Evolutionary conservation across 2,113 vertebrate species (phyloP), one percentile per base, ranked within the genome.

Genomic region (Eudorcas thomsonii): DNA sequence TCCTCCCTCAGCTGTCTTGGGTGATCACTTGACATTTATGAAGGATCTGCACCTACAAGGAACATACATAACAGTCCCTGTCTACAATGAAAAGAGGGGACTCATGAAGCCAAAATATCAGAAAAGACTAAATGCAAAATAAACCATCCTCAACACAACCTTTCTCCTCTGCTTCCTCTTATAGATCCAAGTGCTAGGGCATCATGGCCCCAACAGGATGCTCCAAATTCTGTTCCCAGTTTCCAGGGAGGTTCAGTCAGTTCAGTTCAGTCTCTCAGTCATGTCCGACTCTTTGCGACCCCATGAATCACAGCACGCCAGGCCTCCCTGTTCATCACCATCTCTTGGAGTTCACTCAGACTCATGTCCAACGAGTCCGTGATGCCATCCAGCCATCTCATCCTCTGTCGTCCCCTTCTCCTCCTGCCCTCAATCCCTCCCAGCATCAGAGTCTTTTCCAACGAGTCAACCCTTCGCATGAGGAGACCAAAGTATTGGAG

Each of bases 1-100:
- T 97, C n/a, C 33, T 82, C n/a, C 55, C n/a, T 92, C 54, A 90
- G 39, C 36, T 64, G 30, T 87, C 81, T 52, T 82, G n/a, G 8
- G 83, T 86, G 74, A 96, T 92, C 30, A 96, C 17, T 87, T 94
- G 64, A 48, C 93, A 89, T 88, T 96, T 96, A 94, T 88, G 82
- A 95, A 78, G 90, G 55, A 86, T 89, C 54, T 96, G 28, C 19
- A 95, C 67, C 95, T 96, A 92, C 48, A 94, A 3, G 25, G 2
- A 92, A 92, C 21, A 90, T 90, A 78, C 19, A 0, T 59, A 91
- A 80, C 23, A 92, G 54, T 92, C 50, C 52, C 33, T 64, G 64
- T 55, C 88, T 92, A 96, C 36, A 93, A 67, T 43, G 17, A 92
- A 95, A 96, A 88, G n/a, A 93, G 39, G 21, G n/a, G 30, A 84